Percentiles rank a stretch among this genome's conserved stretches.
Evolutionary conservation across 2,113 vertebrate species (phyloP).

Genomic region (Marmota monax): DNA sequence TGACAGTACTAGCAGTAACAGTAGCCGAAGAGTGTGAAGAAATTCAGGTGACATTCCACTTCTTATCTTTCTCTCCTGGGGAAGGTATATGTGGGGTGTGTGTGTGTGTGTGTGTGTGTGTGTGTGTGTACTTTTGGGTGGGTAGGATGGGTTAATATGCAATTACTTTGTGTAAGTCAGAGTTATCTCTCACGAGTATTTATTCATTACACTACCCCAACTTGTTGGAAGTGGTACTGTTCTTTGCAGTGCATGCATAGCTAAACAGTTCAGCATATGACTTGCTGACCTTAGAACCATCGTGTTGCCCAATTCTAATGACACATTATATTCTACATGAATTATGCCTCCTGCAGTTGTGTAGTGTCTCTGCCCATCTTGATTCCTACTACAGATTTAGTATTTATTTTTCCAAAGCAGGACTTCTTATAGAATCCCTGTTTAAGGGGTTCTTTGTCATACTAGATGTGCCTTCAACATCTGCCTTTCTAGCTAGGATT

Average conservation of each 20-base stretch:
- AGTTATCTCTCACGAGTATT: not conserved
- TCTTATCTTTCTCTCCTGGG: not conserved
- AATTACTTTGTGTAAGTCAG: not conserved
- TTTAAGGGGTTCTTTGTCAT: not conserved
- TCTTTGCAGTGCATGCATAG: not conserved
- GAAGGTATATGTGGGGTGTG: too few species aligned
- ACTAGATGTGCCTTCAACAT: not conserved
- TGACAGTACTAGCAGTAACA: not conserved
- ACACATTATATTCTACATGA: not conserved
- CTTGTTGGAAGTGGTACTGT: not conserved
- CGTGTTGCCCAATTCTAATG: not conserved
- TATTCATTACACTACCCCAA: not conserved
- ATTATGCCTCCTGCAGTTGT: not conserved
- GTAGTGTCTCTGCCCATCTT: not conserved
- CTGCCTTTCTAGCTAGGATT: not conserved
- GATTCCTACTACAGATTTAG: not conserved
- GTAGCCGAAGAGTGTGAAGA: not conserved
- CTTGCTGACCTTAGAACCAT: not conserved
- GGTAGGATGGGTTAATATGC: not conserved
- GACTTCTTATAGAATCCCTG: not conserved
- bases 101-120: too few species aligned
- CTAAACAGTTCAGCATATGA: not conserved
- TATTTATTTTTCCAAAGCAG: conserved; percentile 26
- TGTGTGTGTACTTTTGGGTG: not conserved
- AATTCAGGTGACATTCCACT: not conserved